These are phyloP conservation scores for Andrena chrysosceles DNA, from an alignment of 2,888 invertebrate species.

Conservation along the genomic window DNA sequence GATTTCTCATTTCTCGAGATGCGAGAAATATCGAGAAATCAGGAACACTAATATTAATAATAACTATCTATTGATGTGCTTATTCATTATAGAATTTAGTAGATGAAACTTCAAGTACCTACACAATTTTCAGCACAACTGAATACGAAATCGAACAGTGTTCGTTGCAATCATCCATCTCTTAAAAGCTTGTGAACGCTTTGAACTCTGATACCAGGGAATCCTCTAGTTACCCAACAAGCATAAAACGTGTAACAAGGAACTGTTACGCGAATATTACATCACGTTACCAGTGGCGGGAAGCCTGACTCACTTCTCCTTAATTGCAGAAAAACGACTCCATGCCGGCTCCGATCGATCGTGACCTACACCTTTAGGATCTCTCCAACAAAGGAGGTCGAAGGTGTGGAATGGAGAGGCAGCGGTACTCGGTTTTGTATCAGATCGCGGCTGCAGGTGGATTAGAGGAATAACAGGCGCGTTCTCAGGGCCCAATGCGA, in stretches of 20 bases:
- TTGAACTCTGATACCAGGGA: background rate
- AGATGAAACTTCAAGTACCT: no score
- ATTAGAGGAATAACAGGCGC: constrained; percentile 66
- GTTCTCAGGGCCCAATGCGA: constrained; percentile 60
- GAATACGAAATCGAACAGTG: background rate
- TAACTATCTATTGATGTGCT: no score
- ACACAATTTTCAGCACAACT: no score
- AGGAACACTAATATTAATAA: no score
- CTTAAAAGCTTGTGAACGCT: background rate
- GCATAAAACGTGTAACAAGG: constrained; percentile 2
- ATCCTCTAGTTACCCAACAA: constrained; percentile 2
- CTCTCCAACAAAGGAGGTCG: constrained; percentile 49
- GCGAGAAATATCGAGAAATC: no score
- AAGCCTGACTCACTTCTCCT: constrained; percentile 33
- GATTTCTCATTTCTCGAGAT: no score
- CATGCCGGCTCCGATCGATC: background rate
- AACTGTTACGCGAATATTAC: constrained; percentile 10
- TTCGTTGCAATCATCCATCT: background rate
- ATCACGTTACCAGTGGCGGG: constrained; percentile 16
- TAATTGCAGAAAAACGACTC: constrained; percentile 13
- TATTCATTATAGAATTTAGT: no score
- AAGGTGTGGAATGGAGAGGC: constrained; percentile 57
- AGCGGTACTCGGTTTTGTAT: constrained; percentile 54
- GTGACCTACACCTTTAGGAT: background rate
- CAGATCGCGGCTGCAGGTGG: constrained; percentile 65